A percentile compares a stretch with the other conserved stretches of the same genome.
Evolutionary conservation across 2,797 vertebrate genomes (phyloP).

Genomic region (Acanthopagrus latus): DNA sequence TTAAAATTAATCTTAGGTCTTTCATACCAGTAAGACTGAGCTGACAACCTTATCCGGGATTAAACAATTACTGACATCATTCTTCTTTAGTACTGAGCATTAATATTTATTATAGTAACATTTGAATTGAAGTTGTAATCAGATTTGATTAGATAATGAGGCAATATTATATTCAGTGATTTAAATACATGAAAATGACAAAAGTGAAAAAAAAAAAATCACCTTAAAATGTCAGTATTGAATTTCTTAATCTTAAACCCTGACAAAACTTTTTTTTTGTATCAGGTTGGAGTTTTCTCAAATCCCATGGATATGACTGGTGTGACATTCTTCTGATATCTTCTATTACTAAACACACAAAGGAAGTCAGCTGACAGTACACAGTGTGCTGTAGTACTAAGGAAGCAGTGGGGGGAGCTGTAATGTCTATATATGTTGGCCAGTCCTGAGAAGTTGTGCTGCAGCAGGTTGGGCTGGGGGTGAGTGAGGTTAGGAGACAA

Average conservation of each 20-base stretch:
- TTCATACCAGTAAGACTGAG: neutral
- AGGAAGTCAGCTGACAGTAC: neutral
- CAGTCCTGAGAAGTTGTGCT: neutral
- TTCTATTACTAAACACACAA: slow-evolving; percentile 6
- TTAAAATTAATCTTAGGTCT: neutral
- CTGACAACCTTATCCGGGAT: neutral
- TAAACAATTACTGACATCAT: neutral
- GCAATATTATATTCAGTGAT: neutral
- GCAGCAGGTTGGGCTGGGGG: neutral
- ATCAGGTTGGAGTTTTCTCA: neutral
- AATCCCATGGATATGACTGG: neutral
- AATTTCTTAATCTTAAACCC: neutral
- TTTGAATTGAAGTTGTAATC: neutral
- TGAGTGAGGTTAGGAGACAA: slow-evolving; percentile 7
- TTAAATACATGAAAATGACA: neutral
- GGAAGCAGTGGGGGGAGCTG: slow-evolving; percentile 49
- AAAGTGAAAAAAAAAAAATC: neutral
- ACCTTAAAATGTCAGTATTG: neutral
- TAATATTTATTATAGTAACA: too few species aligned
- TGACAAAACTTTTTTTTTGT: neutral
- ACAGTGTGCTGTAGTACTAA: slow-evolving; percentile 23
- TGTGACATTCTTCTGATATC: neutral
- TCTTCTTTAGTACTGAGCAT: neutral
- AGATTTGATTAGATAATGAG: too few species aligned
- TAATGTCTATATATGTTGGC: slow-evolving; percentile 16